Conservation (phyloP, 2,888 invertebrate species). For the Pemphredon lugubris region DNA sequence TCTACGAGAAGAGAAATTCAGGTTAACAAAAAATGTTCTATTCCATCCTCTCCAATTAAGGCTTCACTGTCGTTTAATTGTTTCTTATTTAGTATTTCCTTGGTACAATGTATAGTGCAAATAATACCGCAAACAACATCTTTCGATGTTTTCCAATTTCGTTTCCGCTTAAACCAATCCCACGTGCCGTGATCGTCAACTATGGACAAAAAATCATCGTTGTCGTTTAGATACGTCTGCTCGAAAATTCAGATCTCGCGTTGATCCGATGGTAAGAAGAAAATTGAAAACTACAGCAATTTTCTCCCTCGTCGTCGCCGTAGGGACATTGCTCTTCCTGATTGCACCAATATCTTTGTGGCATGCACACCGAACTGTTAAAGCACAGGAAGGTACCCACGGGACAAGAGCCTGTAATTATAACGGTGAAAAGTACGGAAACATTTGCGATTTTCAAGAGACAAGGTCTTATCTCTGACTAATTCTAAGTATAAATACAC, state of each 20-base stretch:
- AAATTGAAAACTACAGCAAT: constrained; percentile 74
- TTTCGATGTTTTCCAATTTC: constrained; percentile 17
- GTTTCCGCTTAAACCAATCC: constrained; percentile 64
- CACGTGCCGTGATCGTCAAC: constrained; percentile 74
- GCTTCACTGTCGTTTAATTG: not conserved
- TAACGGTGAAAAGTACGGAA: not conserved
- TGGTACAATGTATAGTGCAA: not conserved
- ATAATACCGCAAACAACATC: constrained; percentile 1
- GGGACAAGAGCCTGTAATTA: constrained; percentile 82
- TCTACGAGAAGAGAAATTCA: constrained; percentile 65
- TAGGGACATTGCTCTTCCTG: constrained; percentile 81
- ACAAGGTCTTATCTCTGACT: too few species aligned
- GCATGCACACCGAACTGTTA: constrained; percentile 82
- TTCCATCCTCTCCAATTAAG: too few species aligned
- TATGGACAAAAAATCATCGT: constrained; percentile 36
- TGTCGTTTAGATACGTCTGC: too few species aligned
- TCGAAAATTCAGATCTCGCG: too few species aligned
- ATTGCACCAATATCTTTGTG: constrained; percentile 83
- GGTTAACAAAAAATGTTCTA: constrained; percentile 6
- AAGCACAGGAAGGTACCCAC: constrained; percentile 83
- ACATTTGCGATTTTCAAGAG: not conserved
- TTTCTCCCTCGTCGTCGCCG: constrained; percentile 78
- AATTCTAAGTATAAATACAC: too few species aligned
- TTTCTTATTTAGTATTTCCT: not conserved
- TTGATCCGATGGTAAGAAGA: not conserved